Percentiles rank a stretch among this genome's conserved stretches.
These are phyloP conservation scores for Heliconius congener DNA, from an alignment of 1,140 invertebrate species.

Conservation along the genomic window DNA sequence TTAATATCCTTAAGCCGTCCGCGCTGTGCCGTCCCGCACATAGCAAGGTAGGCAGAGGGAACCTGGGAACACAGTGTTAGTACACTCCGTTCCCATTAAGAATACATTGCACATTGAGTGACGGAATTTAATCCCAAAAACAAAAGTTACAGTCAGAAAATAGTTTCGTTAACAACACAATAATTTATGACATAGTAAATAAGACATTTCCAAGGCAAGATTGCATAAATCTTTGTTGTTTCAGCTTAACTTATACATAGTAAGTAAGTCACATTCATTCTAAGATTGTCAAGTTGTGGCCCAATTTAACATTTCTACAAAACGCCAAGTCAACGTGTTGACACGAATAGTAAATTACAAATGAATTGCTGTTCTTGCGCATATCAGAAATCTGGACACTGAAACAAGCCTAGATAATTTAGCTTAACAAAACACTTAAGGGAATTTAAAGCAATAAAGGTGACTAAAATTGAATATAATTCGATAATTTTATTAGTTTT, in stretches of 20 bases:
- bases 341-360: conserved; percentile 36
- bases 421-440: conserved; percentile 28
- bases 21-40: too few relatives aligned
- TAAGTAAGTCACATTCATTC: conserved; percentile 30
- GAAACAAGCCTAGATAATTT: conserved; percentile 26
- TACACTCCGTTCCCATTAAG: too few relatives aligned
- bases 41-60: too few relatives aligned
- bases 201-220: conserved; percentile 15
- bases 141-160: neutral
- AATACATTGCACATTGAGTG: too few relatives aligned
- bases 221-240: conserved; percentile 21
- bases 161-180: neutral
- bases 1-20: too few relatives aligned
- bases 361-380: conserved; percentile 38
- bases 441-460: neutral
- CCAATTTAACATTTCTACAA: conserved; percentile 37
- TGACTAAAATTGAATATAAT: neutral
- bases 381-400: conserved; percentile 39
- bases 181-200: conserved; percentile 8
- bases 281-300: conserved; percentile 21
- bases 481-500: neutral
- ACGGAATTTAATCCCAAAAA: too few relatives aligned
- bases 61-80: too few relatives aligned
- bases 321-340: conserved; percentile 31
- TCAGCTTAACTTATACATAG: conserved; percentile 14